These are phyloP conservation scores for Eupithecia vulgata DNA, from an alignment of 2,888 invertebrate species.

Conservation along the genomic window DNA sequence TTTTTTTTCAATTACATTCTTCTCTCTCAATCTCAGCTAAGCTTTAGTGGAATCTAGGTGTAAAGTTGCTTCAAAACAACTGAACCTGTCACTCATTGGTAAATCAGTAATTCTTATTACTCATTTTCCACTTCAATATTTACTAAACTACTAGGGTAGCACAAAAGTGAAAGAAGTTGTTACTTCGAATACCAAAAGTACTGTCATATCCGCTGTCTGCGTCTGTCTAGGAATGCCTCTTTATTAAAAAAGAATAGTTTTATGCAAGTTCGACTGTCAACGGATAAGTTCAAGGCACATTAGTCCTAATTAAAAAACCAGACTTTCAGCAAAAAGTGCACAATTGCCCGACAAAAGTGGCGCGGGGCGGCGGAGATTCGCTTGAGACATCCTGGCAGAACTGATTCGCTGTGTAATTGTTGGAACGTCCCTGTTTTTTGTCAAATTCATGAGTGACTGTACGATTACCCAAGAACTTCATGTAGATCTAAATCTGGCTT, in stretches of 20 bases:
- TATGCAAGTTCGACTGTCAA: not conserved
- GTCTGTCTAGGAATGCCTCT: not conserved
- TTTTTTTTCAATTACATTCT: no score
- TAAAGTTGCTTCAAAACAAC: no score
- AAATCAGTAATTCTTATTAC: not conserved
- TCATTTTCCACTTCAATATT: not conserved
- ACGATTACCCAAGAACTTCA: not conserved
- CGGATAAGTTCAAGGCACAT: not conserved
- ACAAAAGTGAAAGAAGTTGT: not conserved
- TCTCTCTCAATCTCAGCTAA: not conserved
- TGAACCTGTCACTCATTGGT: no score
- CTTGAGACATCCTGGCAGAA: not conserved
- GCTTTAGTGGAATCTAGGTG: not conserved
- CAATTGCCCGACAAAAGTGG: not conserved
- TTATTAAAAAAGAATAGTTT: not conserved
- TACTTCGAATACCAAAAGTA: not conserved
- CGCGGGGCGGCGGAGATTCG: not conserved
- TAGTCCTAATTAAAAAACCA: not conserved
- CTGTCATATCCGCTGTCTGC: not conserved
- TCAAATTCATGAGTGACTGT: not conserved
- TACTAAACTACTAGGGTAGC: no score
- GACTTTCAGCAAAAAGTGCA: not conserved
- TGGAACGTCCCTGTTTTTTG: conserved; percentile 16
- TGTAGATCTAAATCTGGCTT: not conserved
- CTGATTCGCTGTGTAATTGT: conserved; percentile 21